Conservation (phyloP, 1,140 invertebrate genomes). For the Rhyacophila brunnea region DNA sequence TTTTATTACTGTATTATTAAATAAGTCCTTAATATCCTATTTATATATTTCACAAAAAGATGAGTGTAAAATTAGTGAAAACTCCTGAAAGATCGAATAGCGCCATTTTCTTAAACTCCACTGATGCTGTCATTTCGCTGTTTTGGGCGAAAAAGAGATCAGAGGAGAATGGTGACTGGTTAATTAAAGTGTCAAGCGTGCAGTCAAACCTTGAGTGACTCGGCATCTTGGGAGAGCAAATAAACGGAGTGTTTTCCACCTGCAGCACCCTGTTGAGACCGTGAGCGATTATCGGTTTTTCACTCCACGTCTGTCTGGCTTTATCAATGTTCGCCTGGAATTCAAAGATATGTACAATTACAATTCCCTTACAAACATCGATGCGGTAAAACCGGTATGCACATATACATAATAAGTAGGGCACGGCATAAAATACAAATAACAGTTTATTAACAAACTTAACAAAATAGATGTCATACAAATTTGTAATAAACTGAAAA, state of each 20-base stretch:
- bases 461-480: not conserved
- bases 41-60: no score
- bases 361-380: not conserved
- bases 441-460: not conserved
- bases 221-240: slow-evolving; percentile 48
- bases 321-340: slow-evolving; percentile 49
- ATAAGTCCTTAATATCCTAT: no score
- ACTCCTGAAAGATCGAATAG: no score
- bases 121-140: no score
- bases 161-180: no score
- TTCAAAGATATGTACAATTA: not conserved
- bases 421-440: not conserved
- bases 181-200: no score
- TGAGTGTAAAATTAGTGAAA: no score
- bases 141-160: no score
- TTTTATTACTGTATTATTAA: no score
- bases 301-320: slow-evolving; percentile 51
- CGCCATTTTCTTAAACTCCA: no score
- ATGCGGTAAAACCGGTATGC: not conserved
- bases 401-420: not conserved
- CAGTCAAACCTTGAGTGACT: no score
- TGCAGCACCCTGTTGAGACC: slow-evolving; percentile 46
- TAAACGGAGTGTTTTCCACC: slow-evolving; percentile 50
- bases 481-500: no score
- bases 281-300: slow-evolving; percentile 42